Percentiles rank a stretch among this genome's conserved stretches.
Conservation (phyloP, 1,140 invertebrate genomes). For the Drosophila paulistorum region DNA sequence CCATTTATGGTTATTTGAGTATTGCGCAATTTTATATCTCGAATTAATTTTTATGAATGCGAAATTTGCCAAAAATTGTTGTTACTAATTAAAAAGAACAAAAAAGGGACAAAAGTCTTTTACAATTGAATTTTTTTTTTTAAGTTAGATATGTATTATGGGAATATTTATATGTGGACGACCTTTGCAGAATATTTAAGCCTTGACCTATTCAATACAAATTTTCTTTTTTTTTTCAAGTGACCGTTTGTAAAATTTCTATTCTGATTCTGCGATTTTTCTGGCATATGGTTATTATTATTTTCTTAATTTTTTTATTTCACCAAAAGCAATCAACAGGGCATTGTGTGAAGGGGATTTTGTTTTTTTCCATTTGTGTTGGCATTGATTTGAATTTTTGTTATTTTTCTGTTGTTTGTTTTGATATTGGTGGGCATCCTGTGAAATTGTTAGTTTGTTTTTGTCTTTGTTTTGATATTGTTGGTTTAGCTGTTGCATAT, state of each 20-base stretch:
- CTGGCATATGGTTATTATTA: slow-evolving; percentile 32
- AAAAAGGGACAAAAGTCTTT: no score
- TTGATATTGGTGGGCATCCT: slow-evolving; percentile 28
- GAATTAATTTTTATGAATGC: slow-evolving; percentile 46
- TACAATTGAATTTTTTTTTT: no score
- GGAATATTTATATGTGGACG: no score
- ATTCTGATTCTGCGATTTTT: slow-evolving; percentile 7
- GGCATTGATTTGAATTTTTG: slow-evolving; percentile 53
- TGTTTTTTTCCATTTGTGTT: slow-evolving; percentile 42
- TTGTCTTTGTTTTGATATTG: slow-evolving; percentile 23
- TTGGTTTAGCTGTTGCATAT: slow-evolving; percentile 28
- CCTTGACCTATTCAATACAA: neutral
- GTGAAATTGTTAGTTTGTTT: slow-evolving; percentile 41
- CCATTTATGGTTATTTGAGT: slow-evolving; percentile 27
- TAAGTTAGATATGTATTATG: no score
- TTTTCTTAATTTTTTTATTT: slow-evolving; percentile 29
- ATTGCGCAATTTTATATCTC: slow-evolving; percentile 41
- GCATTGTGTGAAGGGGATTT: slow-evolving; percentile 24
- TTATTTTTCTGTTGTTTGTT: slow-evolving; percentile 23
- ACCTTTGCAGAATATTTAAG: neutral
- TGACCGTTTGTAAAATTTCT: slow-evolving; percentile 3
- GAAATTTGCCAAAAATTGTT: slow-evolving; percentile 26
- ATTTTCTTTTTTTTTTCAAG: neutral
- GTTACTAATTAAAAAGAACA: no score
- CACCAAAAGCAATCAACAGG: slow-evolving; percentile 54